Evolutionary conservation across 2,888 invertebrate genomes (phyloP).

Genomic region (Tetragonula carbonaria): DNA sequence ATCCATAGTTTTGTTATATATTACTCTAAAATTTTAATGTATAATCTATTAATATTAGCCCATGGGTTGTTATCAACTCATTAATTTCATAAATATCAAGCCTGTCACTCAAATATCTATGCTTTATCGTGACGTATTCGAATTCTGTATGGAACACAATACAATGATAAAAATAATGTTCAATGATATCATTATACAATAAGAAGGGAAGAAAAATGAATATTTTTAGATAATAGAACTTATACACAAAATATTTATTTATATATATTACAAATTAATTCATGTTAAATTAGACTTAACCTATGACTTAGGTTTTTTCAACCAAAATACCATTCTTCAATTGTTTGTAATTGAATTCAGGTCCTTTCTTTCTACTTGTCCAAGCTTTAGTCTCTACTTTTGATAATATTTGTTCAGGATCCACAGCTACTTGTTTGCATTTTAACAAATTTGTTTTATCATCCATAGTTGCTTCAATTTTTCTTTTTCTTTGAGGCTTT

Average conservation of each 20-base stretch:
- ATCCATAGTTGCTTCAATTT: conserved; percentile 36
- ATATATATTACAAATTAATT: conserved; percentile 4
- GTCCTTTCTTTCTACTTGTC: conserved; percentile 70
- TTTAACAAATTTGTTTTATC: conserved; percentile 47
- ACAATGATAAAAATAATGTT: neutral
- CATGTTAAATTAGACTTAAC: neutral
- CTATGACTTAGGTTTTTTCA: conserved; percentile 58
- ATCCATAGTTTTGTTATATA: conserved; percentile 37
- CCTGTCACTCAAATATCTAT: neutral
- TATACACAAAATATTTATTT: conserved; percentile 24
- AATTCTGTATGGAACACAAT: neutral
- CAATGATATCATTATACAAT: neutral
- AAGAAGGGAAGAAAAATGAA: neutral
- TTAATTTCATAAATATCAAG: neutral
- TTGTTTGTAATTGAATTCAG: conserved; percentile 77
- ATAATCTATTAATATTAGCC: neutral
- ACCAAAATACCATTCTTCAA: conserved; percentile 70
- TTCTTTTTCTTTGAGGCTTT: conserved; percentile 48
- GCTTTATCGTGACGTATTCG: neutral
- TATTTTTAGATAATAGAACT: neutral
- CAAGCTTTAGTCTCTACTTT: conserved; percentile 74
- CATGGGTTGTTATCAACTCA: neutral
- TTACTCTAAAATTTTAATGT: neutral
- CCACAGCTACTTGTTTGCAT: conserved; percentile 74
- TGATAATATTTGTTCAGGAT: conserved; percentile 72